These are phyloP conservation scores for Priocnemis perturbator DNA, from an alignment of 2,888 invertebrate genomes.

Conservation along the genomic window DNA sequence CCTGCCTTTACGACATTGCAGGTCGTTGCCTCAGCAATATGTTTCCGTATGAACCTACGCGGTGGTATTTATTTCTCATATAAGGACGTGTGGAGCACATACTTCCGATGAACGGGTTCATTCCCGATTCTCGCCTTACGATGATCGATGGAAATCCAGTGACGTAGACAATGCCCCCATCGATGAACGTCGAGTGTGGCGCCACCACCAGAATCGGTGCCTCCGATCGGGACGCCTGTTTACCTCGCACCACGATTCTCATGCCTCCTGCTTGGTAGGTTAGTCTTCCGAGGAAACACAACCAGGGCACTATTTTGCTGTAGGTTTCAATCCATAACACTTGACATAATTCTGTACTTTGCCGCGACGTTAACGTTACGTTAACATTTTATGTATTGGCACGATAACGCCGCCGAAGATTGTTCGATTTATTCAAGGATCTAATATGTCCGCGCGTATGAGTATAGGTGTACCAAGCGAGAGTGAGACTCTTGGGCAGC, in stretches of 20 bases:
- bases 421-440: too few relatives aligned
- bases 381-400: neutral
- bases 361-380: too few relatives aligned
- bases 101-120: conserved; percentile 92
- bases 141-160: conserved; percentile 90
- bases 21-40: too few relatives aligned
- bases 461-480: too few relatives aligned
- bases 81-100: conserved; percentile 72
- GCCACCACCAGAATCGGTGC: conserved; percentile 92
- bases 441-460: too few relatives aligned
- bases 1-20: too few relatives aligned
- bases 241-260: conserved; percentile 86
- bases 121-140: conserved; percentile 86
- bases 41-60: too few relatives aligned
- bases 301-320: conserved; percentile 78
- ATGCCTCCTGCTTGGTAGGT: conserved; percentile 87
- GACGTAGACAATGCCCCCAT: conserved; percentile 89
- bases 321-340: conserved; percentile 54
- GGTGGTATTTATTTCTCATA: too few relatives aligned
- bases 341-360: conserved; percentile 25
- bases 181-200: conserved; percentile 93
- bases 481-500: too few relatives aligned
- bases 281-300: conserved; percentile 85
- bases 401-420: neutral
- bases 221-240: conserved; percentile 84